Conservation (phyloP, 2,888 invertebrate species). For the Zaprionus bogoriensis region DNA sequence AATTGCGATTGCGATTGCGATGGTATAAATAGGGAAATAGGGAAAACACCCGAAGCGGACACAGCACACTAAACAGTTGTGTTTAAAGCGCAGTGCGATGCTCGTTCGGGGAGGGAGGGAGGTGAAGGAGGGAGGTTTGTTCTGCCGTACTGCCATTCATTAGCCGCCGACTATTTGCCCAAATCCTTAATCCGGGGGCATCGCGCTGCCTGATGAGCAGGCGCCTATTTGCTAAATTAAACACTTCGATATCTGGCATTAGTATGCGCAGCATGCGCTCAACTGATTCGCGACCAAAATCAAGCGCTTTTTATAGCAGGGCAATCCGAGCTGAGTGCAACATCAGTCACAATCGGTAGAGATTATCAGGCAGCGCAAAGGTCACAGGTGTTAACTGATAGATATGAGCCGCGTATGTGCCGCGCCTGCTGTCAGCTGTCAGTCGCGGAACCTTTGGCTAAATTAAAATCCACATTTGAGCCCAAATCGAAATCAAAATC, state of each 20-base stretch:
- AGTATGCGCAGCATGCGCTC: too few species aligned
- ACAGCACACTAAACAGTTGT: background rate
- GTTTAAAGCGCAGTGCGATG: background rate
- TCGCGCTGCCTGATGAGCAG: constrained; percentile 16
- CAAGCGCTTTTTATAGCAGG: too few species aligned
- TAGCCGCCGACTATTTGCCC: constrained; percentile 18
- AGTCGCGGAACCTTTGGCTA: background rate
- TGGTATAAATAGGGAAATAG: too few species aligned
- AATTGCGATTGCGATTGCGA: background rate
- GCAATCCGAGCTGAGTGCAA: too few species aligned
- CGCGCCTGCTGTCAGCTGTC: background rate
- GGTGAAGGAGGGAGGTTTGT: background rate
- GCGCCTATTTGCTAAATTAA: constrained; percentile 30
- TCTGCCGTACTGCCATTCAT: background rate
- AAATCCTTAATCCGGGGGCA: constrained; percentile 1
- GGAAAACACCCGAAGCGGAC: too few species aligned
- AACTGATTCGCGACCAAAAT: too few species aligned
- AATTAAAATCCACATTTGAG: background rate
- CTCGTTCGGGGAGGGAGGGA: background rate
- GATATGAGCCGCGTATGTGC: too few species aligned
- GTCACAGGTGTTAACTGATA: too few species aligned
- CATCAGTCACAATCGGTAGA: too few species aligned
- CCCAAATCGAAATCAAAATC: too few species aligned
- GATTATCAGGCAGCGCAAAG: too few species aligned
- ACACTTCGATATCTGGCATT: constrained; percentile 36